Evolutionary conservation across 2,113 vertebrate genomes (phyloP).

Genomic region (Mugil cephalus): DNA sequence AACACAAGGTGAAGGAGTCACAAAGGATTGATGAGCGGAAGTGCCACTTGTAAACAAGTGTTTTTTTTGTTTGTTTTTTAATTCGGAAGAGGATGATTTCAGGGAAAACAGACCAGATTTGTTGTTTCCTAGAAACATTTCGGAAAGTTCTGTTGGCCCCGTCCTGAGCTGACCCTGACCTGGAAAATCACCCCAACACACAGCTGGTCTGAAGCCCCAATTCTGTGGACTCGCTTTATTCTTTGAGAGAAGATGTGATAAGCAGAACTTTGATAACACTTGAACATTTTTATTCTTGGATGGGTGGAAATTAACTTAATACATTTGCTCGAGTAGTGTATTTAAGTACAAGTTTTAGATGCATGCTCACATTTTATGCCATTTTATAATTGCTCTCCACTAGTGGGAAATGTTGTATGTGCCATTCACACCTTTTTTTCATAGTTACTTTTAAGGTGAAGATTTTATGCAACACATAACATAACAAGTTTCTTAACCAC

Average conservation of each 20-base stretch:
- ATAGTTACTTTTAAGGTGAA: too few species aligned
- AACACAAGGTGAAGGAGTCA: constrained; percentile 47
- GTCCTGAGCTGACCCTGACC: constrained; percentile 44
- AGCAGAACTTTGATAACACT: not conserved
- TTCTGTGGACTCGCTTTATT: constrained; percentile 3
- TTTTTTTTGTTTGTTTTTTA: constrained; percentile 30
- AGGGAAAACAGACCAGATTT: constrained; percentile 34
- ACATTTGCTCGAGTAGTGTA: too few species aligned
- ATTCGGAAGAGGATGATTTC: constrained; percentile 38
- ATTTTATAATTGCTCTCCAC: too few species aligned
- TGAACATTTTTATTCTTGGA: not conserved
- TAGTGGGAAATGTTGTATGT: too few species aligned
- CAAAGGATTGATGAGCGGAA: constrained; percentile 40
- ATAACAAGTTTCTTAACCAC: too few species aligned
- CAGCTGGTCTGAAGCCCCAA: not conserved
- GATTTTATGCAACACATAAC: too few species aligned
- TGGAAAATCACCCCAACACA: constrained; percentile 11
- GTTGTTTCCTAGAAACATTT: constrained; percentile 24
- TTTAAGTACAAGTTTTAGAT: too few species aligned
- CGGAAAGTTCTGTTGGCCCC: constrained; percentile 17
- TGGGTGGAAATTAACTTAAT: too few species aligned
- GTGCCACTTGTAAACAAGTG: constrained; percentile 42
- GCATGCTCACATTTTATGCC: too few species aligned
- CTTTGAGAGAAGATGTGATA: not conserved
- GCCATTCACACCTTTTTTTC: too few species aligned